Base-by-base conservation (phyloP, 2,888 invertebrate species). In the Parascotia fuliginaria region DNA sequence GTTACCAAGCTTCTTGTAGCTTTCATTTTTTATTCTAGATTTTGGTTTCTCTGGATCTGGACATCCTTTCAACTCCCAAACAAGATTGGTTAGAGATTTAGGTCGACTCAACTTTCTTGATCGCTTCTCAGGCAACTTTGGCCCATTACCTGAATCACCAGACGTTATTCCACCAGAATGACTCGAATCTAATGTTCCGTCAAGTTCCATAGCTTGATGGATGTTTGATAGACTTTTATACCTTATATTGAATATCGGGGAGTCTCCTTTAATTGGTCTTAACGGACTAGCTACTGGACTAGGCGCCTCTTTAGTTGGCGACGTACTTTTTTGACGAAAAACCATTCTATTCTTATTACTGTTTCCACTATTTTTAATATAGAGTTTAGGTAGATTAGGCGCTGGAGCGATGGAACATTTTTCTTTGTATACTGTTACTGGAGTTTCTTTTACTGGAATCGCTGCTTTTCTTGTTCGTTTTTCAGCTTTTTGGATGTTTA, bases 141-240 rank as follows among this genome's bases (percentile, higher is more conserved):
- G 95, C 1, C 95, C 95, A 37, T 94, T 94, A 0, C 94, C 95
- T 3, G 97, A 97, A 83, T 97, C 97, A 1, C 96, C 97, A 9
- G 97, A 97, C 3, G 96, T 96, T 44, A 96, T 93, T 0, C 97
- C 97, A 27, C 97, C 97, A 16, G 97, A 97, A 86, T 97, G 96
- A 79, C 97, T 97, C 28, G 97, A 97, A 78, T 97, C 97, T 60
- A 97, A 91, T n/a, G 97, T 97, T 0, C 96, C 97, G 77, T 96
- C 96, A 29, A 95, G 87, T 70, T 95, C 95, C 94, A 95, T 95
- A 11, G 94, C 95, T 81, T 95, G 95, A 70, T 95, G 95, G 32
- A 96, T 93, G 83, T 95, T 95, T 42, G 94, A 95, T 39, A 95
- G 82, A 50, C 94, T 94, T 69, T 95, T 95, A 81, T 94, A 94